Conservation (phyloP, 2,797 vertebrate genomes). For the Ambastaia sidthimunki region DNA sequence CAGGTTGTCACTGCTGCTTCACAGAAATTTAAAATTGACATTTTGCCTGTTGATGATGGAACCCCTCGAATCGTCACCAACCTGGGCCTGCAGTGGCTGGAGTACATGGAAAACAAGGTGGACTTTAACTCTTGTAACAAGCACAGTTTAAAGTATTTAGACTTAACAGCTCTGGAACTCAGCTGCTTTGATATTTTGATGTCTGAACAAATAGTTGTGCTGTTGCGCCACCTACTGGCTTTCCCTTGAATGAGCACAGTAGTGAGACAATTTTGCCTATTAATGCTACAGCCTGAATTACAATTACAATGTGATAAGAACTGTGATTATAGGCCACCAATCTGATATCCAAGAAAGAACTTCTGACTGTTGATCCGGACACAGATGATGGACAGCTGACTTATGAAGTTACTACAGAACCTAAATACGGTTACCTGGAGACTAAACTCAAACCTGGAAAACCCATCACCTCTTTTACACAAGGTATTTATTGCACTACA, state of each 20-base stretch:
- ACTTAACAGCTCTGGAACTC: not conserved
- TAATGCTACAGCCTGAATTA: not conserved
- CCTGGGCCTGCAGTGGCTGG: conserved; percentile 94
- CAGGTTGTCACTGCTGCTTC: conserved; percentile 89
- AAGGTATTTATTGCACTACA: conserved; percentile 77
- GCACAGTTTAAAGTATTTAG: not conserved
- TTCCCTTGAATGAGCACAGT: not conserved
- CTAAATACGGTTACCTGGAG: conserved; percentile 88
- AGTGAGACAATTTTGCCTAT: not conserved
- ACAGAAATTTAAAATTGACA: conserved; percentile 89
- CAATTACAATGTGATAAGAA: not conserved
- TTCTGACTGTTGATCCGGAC: conserved; percentile 91
- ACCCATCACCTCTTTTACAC: conserved; percentile 82
- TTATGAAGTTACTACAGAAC: conserved; percentile 85
- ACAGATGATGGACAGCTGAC: conserved; percentile 88
- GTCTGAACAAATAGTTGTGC: not conserved
- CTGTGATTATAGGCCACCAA: conserved; percentile 83
- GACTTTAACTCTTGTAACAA: conserved; percentile 3
- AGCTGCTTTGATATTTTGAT: not conserved
- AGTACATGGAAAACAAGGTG: conserved; percentile 91
- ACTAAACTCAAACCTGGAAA: conserved; percentile 85
- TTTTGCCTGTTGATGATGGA: conserved; percentile 90
- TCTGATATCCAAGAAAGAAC: conserved; percentile 94
- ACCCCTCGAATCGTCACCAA: conserved; percentile 93
- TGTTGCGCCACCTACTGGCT: conserved; percentile 55